These are phyloP conservation scores for Etheostoma spectabile DNA, from an alignment of 2,113 vertebrate species.

Conservation along the genomic window DNA sequence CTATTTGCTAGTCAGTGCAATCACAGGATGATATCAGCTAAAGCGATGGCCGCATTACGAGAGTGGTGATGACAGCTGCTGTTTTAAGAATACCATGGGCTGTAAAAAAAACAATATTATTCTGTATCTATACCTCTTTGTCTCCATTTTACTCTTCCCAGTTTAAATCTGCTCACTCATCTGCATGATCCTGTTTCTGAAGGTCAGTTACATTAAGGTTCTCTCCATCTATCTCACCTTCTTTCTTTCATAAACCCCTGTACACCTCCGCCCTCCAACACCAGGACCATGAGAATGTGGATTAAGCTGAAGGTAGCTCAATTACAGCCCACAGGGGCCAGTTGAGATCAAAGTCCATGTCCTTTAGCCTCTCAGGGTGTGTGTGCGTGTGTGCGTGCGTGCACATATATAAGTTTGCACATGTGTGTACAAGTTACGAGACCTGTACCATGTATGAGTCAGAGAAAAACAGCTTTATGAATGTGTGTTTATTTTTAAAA, in stretches of 20 bases:
- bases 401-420: too few relatives aligned
- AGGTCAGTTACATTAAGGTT: not conserved
- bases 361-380: conserved; percentile 21
- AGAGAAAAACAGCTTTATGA: too few relatives aligned
- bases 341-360: not conserved
- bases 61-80: conserved; percentile 1
- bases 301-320: conserved; percentile 16
- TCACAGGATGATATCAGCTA: conserved; percentile 28
- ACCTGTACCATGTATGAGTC: too few relatives aligned
- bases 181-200: conserved; percentile 1
- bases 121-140: not conserved
- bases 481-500: too few relatives aligned
- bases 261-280: not conserved
- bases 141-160: not conserved
- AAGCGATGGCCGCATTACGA: conserved; percentile 10
- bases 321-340: conserved; percentile 12
- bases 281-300: not conserved
- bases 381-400: not conserved
- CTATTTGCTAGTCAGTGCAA: conserved; percentile 20
- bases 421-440: too few relatives aligned
- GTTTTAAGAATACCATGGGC: not conserved
- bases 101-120: not conserved
- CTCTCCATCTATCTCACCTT: not conserved
- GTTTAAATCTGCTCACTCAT: not conserved
- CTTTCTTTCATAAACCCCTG: not conserved